These are phyloP conservation scores for Lithophane semibrunnea DNA, from an alignment of 2,888 invertebrate species.

Conservation along the genomic window DNA sequence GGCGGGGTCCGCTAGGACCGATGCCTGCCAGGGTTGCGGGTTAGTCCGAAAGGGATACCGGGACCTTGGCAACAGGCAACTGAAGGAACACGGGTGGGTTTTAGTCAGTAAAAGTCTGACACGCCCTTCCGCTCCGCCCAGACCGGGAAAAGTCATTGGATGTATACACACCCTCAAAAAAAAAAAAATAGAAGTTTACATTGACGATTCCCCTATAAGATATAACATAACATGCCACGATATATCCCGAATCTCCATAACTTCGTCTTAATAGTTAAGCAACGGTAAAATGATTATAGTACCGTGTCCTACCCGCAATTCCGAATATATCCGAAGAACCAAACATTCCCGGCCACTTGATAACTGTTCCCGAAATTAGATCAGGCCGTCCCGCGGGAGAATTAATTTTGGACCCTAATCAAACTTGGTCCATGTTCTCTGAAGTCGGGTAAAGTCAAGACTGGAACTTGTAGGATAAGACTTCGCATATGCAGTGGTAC, in stretches of 20 bases:
- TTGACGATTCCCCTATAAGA: not conserved
- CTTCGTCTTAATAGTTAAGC: constrained; percentile 10
- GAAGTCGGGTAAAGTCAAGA: constrained; percentile 71
- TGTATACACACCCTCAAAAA: too few relatives aligned
- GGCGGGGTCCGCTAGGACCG: too few relatives aligned
- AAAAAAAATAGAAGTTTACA: too few relatives aligned
- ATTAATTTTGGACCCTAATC: constrained; percentile 85
- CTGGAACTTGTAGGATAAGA: constrained; percentile 52
- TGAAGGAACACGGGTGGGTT: too few relatives aligned
- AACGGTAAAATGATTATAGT: constrained; percentile 40
- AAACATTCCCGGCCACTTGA: constrained; percentile 74
- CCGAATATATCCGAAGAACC: constrained; percentile 61
- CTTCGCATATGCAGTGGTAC: constrained; percentile 50
- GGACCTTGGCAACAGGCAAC: too few relatives aligned
- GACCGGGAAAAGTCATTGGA: too few relatives aligned
- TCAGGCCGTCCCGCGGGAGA: constrained; percentile 76
- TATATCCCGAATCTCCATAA: not conserved
- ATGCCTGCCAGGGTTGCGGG: too few relatives aligned
- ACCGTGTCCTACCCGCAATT: constrained; percentile 39
- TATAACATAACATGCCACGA: not conserved
- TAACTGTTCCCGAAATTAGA: constrained; percentile 79
- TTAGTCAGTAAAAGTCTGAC: too few relatives aligned
- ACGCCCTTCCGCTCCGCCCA: too few relatives aligned
- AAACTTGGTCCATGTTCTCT: constrained; percentile 78
- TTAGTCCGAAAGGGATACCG: too few relatives aligned